Evolutionary conservation across 2,888 invertebrate species (phyloP).

Genomic region (Carcina quercana): DNA sequence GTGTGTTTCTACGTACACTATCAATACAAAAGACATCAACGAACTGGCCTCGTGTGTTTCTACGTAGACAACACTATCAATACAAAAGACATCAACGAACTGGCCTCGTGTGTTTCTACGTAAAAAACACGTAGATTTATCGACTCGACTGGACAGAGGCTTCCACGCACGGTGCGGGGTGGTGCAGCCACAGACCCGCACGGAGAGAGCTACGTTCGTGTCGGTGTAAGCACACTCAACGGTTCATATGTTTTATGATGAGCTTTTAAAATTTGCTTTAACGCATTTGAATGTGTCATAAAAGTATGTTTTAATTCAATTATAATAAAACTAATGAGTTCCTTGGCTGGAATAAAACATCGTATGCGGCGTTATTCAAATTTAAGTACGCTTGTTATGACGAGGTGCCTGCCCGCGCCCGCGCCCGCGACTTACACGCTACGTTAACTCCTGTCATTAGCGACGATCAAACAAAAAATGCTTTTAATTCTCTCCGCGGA

Average conservation of each 20-base stretch:
- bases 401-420: neutral
- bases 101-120: no score
- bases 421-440: slow-evolving; percentile 7
- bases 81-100: no score
- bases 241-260: no score
- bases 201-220: neutral
- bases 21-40: no score
- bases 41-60: no score
- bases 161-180: no score
- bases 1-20: no score
- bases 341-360: slow-evolving; percentile 3
- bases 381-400: slow-evolving; percentile 2
- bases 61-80: no score
- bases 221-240: neutral
- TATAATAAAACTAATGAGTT: slow-evolving; percentile 8
- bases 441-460: slow-evolving; percentile 13
- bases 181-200: neutral
- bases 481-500: slow-evolving; percentile 1
- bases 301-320: slow-evolving; percentile 5
- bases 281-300: slow-evolving; percentile 1
- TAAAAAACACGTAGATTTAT: no score
- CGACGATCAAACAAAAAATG: slow-evolving; percentile 4
- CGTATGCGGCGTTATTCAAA: slow-evolving; percentile 5
- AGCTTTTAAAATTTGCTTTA: slow-evolving; percentile 1
- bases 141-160: no score